Evolutionary conservation across 1,140 invertebrate species (phyloP), one percentile per base, ranked within the genome.

Genomic region (Wasmannia auropunctata): DNA sequence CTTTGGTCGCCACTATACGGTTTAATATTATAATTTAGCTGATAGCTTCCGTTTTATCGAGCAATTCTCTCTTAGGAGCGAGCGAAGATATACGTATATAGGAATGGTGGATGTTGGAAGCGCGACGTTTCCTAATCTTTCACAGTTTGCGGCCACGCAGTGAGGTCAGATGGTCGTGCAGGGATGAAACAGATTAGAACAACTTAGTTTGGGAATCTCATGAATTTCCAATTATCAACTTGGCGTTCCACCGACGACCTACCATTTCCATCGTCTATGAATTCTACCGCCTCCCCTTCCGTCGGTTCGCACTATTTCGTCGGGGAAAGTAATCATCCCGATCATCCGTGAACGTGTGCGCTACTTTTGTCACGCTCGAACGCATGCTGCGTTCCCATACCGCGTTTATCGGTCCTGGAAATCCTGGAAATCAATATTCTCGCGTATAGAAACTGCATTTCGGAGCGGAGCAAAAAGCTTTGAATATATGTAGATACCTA

Each of bases 141-240:
- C 58, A 19, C 25, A 67, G 85, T 83, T 89, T 77, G 63, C 34
- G 58, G 77, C 25, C 46, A 60, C 72, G 69, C 67, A 67, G 60
- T 56, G 72, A 88, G 88, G 80, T 88, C 75, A 80, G 74, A 43
- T 67, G 81, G 40, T 60, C 65, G 77, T 79, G 74, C 31, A 58
- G 51, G 91, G 85, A 81, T 87, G 86, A 88, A 91, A 88, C 87
- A 90, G 91, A 90, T 90, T 89, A 88, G 88, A 89, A 92, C 91
- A 93, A 93, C 91, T 93, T 92, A 91, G 92, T 93, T 93, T 92
- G 90, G 90, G 92, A 93, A 93, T 93, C 88, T 91, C 88, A 93
- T 92, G 92, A 93, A 93, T 93, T 93, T 93, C 93, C 91, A 93
- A 93, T 93, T 93, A 93, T 93, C 93, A 93, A 93, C 88, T 93